Percentiles rank a stretch among this genome's conserved stretches.
These are phyloP conservation scores for Maconellicoccus hirsutus DNA, from an alignment of 1,140 invertebrate species.

Conservation along the genomic window DNA sequence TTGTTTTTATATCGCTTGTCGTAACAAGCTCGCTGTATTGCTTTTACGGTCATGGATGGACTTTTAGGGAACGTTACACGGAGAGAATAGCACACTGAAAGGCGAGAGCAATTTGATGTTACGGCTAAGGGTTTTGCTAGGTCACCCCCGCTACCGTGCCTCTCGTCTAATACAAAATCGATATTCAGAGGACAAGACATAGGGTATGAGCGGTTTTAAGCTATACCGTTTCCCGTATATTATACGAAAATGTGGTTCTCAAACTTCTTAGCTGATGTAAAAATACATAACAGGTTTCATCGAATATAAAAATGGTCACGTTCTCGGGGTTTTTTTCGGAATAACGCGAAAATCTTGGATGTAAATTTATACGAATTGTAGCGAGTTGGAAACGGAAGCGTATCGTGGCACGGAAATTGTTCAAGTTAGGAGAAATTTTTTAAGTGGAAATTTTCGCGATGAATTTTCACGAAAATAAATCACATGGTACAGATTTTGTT, in stretches of 20 bases:
- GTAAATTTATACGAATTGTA: too few species aligned
- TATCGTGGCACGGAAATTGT: not conserved
- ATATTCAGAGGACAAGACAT: not conserved
- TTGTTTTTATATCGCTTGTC: not conserved
- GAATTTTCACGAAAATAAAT: not conserved
- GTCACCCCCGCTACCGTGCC: not conserved
- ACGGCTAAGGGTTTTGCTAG: not conserved
- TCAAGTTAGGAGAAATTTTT: too few species aligned
- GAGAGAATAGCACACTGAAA: not conserved
- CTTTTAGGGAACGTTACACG: slow-evolving; percentile 6
- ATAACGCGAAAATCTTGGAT: too few species aligned
- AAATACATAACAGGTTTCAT: not conserved
- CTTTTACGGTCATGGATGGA: slow-evolving; percentile 7
- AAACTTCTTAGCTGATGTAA: not conserved
- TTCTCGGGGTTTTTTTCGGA: too few species aligned
- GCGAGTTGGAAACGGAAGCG: not conserved
- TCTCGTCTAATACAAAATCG: not conserved
- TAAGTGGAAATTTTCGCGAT: not conserved
- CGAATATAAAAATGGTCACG: too few species aligned
- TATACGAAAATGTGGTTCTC: slow-evolving; percentile 8
- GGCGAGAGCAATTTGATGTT: slow-evolving; percentile 7
- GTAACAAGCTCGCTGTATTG: not conserved
- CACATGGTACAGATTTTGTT: not conserved
- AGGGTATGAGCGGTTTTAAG: slow-evolving; percentile 7
- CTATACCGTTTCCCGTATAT: slow-evolving; percentile 3